Evolutionary conservation across 2,113 vertebrate species (phyloP), one percentile per base, ranked within the genome.

Genomic region (Butastur rufipennis): DNA sequence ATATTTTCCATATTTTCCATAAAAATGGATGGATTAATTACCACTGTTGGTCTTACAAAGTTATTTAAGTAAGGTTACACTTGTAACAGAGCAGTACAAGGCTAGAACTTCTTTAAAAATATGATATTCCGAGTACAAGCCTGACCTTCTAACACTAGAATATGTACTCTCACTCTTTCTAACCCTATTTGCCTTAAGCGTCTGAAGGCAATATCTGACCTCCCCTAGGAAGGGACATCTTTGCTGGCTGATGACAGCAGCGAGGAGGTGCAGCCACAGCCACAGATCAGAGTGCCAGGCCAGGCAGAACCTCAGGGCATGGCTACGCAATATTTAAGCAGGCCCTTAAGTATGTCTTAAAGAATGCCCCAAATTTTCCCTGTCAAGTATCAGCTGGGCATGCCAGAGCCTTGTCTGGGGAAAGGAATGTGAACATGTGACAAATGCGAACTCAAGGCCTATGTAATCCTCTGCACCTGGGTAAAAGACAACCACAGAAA

Each of bases 401-500:
- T 9, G 4, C 8, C 42, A 56, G 31, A 86, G 40, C 18, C 10
- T 18, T 48, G 10, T 47, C 36, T 47, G 22, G 11, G 21, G 21
- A 65, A 82, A 83, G 40, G 14, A 42, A 7, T 0, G 0, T 42
- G 75, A 86, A 45, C 9, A 16, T 0, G 0, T n/a, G 42, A 79
- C n/a, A 93, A 42, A 40, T 13, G 15, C 0, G 2, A 53, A 92
- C 23, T 52, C 34, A 56, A 90, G 40, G 58, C 20, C 38, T 50
- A 3, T 0, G 0, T 25, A 52, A 61, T 68, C 40, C 88, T 56
- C 20, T 43, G 59, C 20, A 32, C 8, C 4, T 0, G 0, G 27
- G 34, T 47, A 53, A 80, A 91, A 79, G 5, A 40, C 15, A 79
- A 75, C 13, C 58, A 65, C 6, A 47, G 74, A 91, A 70, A 82